phyloP scores from a whole-genome alignment of 2,797 vertebrate genomes.

The Crypturellus tataupa region DNA sequence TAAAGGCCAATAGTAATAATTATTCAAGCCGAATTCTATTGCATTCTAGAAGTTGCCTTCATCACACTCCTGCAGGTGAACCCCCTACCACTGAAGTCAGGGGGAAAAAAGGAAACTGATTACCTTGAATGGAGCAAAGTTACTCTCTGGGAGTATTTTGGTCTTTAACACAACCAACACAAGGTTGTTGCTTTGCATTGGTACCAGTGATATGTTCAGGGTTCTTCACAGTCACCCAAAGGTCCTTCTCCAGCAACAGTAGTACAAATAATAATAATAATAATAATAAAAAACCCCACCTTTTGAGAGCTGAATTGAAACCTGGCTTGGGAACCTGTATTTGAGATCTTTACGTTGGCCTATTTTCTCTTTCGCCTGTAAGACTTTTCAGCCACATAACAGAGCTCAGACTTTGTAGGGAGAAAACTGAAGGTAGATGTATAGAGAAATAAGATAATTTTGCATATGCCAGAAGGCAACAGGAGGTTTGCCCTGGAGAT shows the following conservation, averaged over 20 bases:
- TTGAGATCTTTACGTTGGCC: constrained; percentile 5
- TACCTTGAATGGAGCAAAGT: not conserved
- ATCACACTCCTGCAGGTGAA: not conserved
- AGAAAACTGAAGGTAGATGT: constrained; percentile 1
- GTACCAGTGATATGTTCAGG: not conserved
- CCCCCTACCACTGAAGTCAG: not conserved
- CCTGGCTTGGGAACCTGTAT: not conserved
- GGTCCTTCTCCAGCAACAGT: not conserved
- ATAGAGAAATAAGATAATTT: not conserved
- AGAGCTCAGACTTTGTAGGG: not conserved
- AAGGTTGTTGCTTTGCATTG: not conserved
- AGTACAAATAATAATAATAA: too few species aligned
- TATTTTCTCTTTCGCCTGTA: not conserved
- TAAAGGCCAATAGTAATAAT: not conserved
- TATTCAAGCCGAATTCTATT: constrained; percentile 23
- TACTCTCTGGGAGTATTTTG: not conserved
- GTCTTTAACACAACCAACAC: not conserved
- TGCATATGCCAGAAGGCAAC: constrained; percentile 2
- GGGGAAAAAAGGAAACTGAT: not conserved
- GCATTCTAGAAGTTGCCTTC: not conserved
- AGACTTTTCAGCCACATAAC: not conserved
- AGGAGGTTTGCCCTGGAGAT: constrained; percentile 37
- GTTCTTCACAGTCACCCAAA: not conserved
- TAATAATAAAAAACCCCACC: too few species aligned
- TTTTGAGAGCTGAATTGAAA: not conserved